Percentiles rank a stretch among this genome's conserved stretches.
phyloP scores from a whole-genome alignment of 2,888 invertebrate species.

The Stenotaenia linearis region DNA sequence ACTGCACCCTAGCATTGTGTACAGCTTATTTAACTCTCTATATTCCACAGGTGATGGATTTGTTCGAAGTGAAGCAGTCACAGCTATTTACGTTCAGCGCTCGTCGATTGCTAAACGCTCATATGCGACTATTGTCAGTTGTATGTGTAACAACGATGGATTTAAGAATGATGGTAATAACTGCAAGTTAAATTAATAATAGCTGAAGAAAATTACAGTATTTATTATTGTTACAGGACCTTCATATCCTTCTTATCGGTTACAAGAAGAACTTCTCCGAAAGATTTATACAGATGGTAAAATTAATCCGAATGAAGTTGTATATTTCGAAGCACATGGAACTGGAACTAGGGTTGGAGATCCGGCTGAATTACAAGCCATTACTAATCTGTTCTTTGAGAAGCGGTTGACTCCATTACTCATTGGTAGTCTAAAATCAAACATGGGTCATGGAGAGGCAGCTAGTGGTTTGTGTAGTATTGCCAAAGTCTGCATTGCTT shows the following conservation, averaged over 20 bases:
- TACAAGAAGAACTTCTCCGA: slow-evolving; percentile 59
- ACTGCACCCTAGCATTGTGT: too few species aligned
- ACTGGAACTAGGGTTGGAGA: slow-evolving; percentile 99
- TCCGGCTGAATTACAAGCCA: slow-evolving; percentile 93
- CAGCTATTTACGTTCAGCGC: not conserved
- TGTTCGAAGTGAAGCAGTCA: not conserved
- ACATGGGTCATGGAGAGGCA: slow-evolving; percentile 98
- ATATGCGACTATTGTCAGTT: not conserved
- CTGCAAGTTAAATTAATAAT: not conserved
- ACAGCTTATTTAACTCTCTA: too few species aligned
- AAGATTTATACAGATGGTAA: slow-evolving; percentile 81
- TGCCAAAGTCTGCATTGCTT: slow-evolving; percentile 84
- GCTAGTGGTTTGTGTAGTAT: slow-evolving; percentile 75
- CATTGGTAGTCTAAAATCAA: slow-evolving; percentile 94
- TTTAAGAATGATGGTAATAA: not conserved
- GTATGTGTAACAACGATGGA: slow-evolving; percentile 13
- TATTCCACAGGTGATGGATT: not conserved
- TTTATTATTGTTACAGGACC: slow-evolving; percentile 43
- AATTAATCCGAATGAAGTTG: slow-evolving; percentile 73
- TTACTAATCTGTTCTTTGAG: slow-evolving; percentile 84
- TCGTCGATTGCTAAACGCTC: not conserved
- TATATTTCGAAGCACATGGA: slow-evolving; percentile 95
- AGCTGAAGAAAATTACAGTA: not conserved
- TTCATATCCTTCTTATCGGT: slow-evolving; percentile 56
- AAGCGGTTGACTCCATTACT: slow-evolving; percentile 70